Evolutionary conservation across 1,140 invertebrate species (phyloP).

Genomic region (Drosophila obscura): DNA sequence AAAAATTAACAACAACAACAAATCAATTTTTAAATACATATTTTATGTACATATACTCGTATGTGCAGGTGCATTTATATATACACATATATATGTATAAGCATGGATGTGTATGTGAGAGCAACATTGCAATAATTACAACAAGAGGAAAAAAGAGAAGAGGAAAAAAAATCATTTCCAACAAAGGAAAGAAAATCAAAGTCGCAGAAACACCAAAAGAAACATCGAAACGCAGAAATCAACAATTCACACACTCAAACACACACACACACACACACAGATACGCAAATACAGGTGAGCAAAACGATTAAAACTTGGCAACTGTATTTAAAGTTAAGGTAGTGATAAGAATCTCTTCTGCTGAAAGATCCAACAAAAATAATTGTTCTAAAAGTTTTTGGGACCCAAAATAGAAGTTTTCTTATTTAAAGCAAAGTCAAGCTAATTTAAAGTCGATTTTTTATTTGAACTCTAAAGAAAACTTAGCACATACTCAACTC

Average conservation of each 20-base stretch:
- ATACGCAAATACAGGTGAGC: slow-evolving; percentile 19
- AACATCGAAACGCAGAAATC: slow-evolving; percentile 5
- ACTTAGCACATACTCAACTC: too few relatives aligned
- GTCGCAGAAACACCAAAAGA: slow-evolving; percentile 18
- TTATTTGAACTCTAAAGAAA: too few relatives aligned
- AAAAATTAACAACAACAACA: slow-evolving; percentile 26
- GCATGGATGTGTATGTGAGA: slow-evolving; percentile 28
- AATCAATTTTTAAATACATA: slow-evolving; percentile 27
- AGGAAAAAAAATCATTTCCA: slow-evolving; percentile 13
- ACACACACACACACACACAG: not conserved
- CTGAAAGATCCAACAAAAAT: too few relatives aligned
- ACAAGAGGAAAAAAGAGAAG: slow-evolving; percentile 17
- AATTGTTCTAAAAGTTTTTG: too few relatives aligned
- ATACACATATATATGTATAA: slow-evolving; percentile 21
- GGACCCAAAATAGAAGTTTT: too few relatives aligned
- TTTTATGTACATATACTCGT: not conserved
- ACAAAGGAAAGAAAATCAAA: slow-evolving; percentile 2
- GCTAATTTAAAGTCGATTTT: too few relatives aligned
- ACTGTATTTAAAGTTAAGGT: too few relatives aligned
- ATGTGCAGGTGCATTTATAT: slow-evolving; percentile 29
- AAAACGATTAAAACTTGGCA: not conserved
- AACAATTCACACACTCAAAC: not conserved
- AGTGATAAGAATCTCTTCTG: too few relatives aligned
- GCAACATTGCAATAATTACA: slow-evolving; percentile 26
- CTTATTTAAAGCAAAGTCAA: too few relatives aligned